Percentiles rank a stretch among this genome's conserved stretches.
Conservation (phyloP, 2,797 vertebrate genomes). For the Malacoraja senta region DNA sequence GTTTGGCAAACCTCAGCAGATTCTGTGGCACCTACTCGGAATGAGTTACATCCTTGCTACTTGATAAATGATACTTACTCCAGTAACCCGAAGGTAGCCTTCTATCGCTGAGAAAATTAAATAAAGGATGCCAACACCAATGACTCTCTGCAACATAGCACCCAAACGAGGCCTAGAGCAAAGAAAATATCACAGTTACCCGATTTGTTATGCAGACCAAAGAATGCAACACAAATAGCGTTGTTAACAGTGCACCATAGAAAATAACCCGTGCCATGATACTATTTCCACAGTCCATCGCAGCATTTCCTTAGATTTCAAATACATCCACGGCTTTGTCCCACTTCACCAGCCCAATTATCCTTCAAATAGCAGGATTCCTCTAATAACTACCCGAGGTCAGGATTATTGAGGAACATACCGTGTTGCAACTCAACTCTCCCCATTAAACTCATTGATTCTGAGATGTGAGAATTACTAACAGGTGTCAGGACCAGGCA, state of each 20-base stretch:
- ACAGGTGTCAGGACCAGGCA: no score
- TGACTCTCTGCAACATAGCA: conserved; percentile 81
- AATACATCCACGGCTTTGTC: neutral
- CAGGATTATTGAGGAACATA: no score
- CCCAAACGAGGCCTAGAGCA: conserved; percentile 77
- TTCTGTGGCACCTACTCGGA: neutral
- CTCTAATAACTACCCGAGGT: no score
- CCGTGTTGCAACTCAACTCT: no score
- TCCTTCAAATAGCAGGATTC: neutral
- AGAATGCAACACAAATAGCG: neutral
- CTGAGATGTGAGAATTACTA: no score
- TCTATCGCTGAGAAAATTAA: conserved; percentile 89
- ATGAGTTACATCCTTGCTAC: neutral
- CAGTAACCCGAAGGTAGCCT: conserved; percentile 85
- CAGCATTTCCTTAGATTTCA: neutral
- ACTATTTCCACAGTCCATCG: neutral
- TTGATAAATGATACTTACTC: conserved; percentile 63
- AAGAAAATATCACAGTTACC: conserved; percentile 42
- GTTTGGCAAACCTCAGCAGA: neutral
- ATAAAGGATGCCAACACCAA: conserved; percentile 81
- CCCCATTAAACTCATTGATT: no score
- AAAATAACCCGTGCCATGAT: neutral
- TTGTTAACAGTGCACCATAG: neutral
- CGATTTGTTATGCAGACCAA: neutral
- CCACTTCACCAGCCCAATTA: neutral